These are phyloP conservation scores for Apogon talboti DNA, from an alignment of 2,797 vertebrate genomes.

Conservation along the genomic window DNA sequence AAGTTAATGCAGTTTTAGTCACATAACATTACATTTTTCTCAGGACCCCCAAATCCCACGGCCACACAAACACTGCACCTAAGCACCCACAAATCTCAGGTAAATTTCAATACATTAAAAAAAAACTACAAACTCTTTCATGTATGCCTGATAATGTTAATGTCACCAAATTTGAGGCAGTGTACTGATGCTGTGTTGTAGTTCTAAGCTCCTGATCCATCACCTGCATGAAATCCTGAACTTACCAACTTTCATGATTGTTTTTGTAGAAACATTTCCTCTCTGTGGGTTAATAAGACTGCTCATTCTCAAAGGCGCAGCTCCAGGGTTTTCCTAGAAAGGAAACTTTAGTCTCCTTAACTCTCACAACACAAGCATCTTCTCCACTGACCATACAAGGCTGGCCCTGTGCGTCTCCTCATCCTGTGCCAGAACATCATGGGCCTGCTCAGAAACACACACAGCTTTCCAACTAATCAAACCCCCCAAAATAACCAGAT, in stretches of 20 bases:
- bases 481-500: neutral
- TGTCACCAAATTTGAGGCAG: too few relatives aligned
- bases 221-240: neutral
- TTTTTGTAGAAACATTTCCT: neutral
- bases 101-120: too few relatives aligned
- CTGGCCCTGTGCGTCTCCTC: conserved; percentile 30
- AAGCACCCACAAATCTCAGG: too few relatives aligned
- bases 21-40: too few relatives aligned
- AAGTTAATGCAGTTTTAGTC: too few relatives aligned
- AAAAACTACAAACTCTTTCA: too few relatives aligned
- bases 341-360: conserved; percentile 45
- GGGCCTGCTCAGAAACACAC: neutral
- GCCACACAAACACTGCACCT: too few relatives aligned
- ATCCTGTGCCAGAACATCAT: conserved; percentile 12
- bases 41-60: too few relatives aligned
- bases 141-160: too few relatives aligned
- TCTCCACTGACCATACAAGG: conserved; percentile 78
- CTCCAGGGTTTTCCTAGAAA: conserved; percentile 59
- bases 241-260: neutral
- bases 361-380: conserved; percentile 37
- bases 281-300: conserved; percentile 8
- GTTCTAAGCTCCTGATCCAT: too few relatives aligned
- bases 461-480: conserved; percentile 13
- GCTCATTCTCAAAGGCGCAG: conserved; percentile 20
- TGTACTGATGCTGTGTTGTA: too few relatives aligned